Evolutionary conservation across 1,140 invertebrate genomes (phyloP).

Genomic region (Drosophila elegans): DNA sequence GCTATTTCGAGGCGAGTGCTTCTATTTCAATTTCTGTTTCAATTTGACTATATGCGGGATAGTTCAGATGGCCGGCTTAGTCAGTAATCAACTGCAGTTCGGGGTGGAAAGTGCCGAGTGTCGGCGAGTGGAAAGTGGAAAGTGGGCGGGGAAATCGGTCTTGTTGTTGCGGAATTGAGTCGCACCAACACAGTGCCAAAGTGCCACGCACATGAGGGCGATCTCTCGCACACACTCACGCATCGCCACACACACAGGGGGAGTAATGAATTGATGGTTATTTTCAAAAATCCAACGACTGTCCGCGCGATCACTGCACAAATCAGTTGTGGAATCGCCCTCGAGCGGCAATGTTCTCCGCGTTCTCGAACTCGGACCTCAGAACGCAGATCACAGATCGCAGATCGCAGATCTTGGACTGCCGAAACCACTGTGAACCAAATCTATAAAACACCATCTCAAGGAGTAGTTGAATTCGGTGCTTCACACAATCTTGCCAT

Average conservation of each 20-base stretch:
- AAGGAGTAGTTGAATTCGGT: conserved; percentile 21
- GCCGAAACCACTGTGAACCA: conserved; percentile 17
- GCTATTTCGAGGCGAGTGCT: conserved; percentile 43
- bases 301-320: conserved; percentile 79
- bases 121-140: conserved; percentile 8
- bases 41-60: conserved; percentile 66
- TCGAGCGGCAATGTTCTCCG: conserved; percentile 74
- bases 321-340: conserved; percentile 83
- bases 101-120: conserved; percentile 24
- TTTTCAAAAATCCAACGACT: conserved; percentile 84
- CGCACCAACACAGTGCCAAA: conserved; percentile 15
- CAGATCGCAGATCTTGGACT: conserved; percentile 1
- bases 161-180: conserved; percentile 65
- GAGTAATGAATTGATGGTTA: conserved; percentile 79
- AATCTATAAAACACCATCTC: conserved; percentile 1
- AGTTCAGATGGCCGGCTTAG: conserved; percentile 69
- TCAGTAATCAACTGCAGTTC: conserved; percentile 64
- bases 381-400: not conserved
- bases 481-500: conserved; percentile 32
- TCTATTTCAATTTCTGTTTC: conserved; percentile 41
- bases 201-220: conserved; percentile 60
- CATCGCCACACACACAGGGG: conserved; percentile 19
- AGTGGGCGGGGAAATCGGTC: conserved; percentile 47
- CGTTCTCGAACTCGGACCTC: conserved; percentile 44
- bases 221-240: conserved; percentile 30